These are phyloP conservation scores for Schrankia costaestrigalis DNA, from an alignment of 2,888 invertebrate genomes.

Conservation along the genomic window DNA sequence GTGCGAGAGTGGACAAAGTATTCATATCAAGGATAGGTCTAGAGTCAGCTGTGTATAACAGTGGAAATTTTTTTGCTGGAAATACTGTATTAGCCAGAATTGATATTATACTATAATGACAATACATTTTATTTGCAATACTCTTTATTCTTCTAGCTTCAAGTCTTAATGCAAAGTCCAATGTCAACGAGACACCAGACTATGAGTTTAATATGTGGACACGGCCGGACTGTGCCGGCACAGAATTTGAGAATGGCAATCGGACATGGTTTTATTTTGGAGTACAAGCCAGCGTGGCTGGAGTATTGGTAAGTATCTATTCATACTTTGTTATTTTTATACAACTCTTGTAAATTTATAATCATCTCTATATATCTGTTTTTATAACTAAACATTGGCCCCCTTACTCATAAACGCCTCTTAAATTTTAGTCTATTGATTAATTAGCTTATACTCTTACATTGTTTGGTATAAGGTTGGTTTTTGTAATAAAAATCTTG, in stretches of 20 bases:
- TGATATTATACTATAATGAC: neutral
- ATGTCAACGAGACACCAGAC: conserved; percentile 79
- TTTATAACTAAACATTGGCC: neutral
- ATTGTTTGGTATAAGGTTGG: neutral
- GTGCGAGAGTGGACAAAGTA: too few species aligned
- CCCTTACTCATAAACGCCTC: neutral
- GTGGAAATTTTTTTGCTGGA: too few species aligned
- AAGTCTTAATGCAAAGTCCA: conserved; percentile 57
- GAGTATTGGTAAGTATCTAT: conserved; percentile 73
- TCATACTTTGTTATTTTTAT: conserved; percentile 1
- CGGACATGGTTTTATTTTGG: conserved; percentile 97
- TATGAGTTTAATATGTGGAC: conserved; percentile 96
- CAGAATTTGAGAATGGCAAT: conserved; percentile 93
- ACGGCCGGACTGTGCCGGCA: conserved; percentile 92
- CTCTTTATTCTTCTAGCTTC: conserved; percentile 47
- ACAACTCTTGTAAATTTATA: too few species aligned
- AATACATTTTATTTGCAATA: neutral
- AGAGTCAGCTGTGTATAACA: too few species aligned
- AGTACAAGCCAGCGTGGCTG: conserved; percentile 80
- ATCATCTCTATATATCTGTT: too few species aligned
- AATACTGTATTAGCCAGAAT: too few species aligned
- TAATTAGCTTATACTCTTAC: neutral
- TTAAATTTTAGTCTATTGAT: too few species aligned
- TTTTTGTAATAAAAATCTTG: too few species aligned
- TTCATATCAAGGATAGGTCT: too few species aligned